These are phyloP conservation scores for Atta colombica DNA, from an alignment of 1,140 invertebrate genomes.

Conservation along the genomic window DNA sequence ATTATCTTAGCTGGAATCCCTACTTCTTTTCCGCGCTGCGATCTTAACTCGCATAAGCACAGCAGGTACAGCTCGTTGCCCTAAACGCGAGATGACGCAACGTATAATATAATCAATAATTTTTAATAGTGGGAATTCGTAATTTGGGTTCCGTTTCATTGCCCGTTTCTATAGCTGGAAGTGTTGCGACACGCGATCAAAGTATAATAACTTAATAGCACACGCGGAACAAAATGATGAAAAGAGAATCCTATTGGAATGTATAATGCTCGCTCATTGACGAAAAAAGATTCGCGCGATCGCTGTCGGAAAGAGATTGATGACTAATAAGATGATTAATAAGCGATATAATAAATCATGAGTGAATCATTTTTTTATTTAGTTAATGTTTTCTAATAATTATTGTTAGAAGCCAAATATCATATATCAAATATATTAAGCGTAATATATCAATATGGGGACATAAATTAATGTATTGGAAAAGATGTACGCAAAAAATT, in stretches of 20 bases:
- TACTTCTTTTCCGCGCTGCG: neutral
- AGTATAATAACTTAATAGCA: slow-evolving; percentile 54
- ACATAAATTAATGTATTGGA: no score
- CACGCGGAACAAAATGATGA: slow-evolving; percentile 36
- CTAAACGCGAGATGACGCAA: slow-evolving; percentile 43
- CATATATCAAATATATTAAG: neutral
- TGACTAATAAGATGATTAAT: slow-evolving; percentile 23
- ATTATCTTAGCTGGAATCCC: neutral
- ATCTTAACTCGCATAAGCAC: slow-evolving; percentile 13
- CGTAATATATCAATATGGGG: no score
- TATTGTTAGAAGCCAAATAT: neutral
- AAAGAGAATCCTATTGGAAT: slow-evolving; percentile 13
- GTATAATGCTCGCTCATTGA: neutral
- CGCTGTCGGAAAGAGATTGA: neutral
- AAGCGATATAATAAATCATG: slow-evolving; percentile 8
- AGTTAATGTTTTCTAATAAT: neutral
- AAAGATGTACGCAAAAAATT: no score
- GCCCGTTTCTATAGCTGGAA: neutral
- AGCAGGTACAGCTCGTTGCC: slow-evolving; percentile 8
- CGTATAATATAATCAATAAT: slow-evolving; percentile 44
- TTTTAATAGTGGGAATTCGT: slow-evolving; percentile 37
- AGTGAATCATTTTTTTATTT: neutral
- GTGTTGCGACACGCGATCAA: slow-evolving; percentile 3
- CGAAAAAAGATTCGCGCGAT: slow-evolving; percentile 16
- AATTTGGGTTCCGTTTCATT: slow-evolving; percentile 39